These are phyloP conservation scores for Aphis craccivora DNA, from an alignment of 1,140 invertebrate species.

Conservation along the genomic window DNA sequence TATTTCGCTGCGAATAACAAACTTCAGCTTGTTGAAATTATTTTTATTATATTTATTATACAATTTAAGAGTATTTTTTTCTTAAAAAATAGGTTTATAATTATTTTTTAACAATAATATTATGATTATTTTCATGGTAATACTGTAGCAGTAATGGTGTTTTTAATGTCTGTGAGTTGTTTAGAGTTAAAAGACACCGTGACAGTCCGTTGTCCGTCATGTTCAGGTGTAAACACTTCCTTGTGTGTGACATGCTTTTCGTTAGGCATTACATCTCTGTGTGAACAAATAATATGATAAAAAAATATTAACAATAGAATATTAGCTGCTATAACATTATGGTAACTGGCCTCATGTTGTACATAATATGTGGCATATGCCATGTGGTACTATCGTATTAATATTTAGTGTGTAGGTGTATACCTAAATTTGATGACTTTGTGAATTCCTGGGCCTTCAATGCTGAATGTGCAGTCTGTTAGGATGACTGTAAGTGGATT, in stretches of 20 bases:
- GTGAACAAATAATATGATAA: neutral
- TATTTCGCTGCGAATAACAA: conserved; percentile 27
- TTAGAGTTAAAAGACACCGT: conserved; percentile 40
- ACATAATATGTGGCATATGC: neutral
- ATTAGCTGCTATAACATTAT: too few relatives aligned
- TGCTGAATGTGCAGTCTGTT: conserved; percentile 36
- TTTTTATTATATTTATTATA: conserved; percentile 10
- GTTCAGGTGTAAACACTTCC: conserved; percentile 32
- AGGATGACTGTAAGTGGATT: conserved; percentile 1
- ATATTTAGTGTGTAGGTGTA: neutral
- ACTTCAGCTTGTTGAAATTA: conserved; percentile 17
- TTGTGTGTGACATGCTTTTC: conserved; percentile 33
- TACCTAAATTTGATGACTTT: conserved; percentile 46
- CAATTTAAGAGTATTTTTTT: neutral
- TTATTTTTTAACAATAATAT: neutral
- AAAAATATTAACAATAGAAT: neutral
- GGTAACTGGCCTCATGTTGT: neutral
- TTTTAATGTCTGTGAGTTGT: conserved; percentile 44
- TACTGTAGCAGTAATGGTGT: conserved; percentile 6
- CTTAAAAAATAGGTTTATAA: neutral
- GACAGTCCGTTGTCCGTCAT: conserved; percentile 15
- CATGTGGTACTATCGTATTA: too few relatives aligned
- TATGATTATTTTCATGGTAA: conserved; percentile 7
- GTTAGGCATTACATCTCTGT: conserved; percentile 21
- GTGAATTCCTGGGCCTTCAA: conserved; percentile 34